phyloP scores from a whole-genome alignment of 2,888 invertebrate species.

The Sphaerophoria rueppellii region DNA sequence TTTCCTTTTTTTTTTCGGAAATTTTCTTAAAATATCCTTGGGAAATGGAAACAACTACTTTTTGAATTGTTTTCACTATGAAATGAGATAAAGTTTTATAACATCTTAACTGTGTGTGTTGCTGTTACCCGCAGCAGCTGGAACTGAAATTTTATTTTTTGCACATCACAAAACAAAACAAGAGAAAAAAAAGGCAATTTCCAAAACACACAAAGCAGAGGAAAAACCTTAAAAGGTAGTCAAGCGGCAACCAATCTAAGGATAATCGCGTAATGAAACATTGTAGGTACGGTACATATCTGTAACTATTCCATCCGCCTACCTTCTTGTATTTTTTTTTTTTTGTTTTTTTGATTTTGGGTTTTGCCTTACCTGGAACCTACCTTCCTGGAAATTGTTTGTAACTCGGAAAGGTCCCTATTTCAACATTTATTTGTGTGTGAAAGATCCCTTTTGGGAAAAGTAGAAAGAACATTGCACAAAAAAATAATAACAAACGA shows the following conservation, averaged over 20 bases:
- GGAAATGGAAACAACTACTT: slow-evolving; percentile 41
- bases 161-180: slow-evolving; percentile 42
- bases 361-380: slow-evolving; percentile 10
- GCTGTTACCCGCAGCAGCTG: slow-evolving; percentile 57
- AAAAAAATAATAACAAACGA: slow-evolving; percentile 16
- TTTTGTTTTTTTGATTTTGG: background rate
- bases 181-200: slow-evolving; percentile 55
- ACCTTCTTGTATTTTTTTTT: slow-evolving; percentile 25
- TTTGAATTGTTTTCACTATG: slow-evolving; percentile 51
- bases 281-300: slow-evolving; percentile 40
- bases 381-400: slow-evolving; percentile 17
- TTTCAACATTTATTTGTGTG: slow-evolving; percentile 55
- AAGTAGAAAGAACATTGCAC: slow-evolving; percentile 26
- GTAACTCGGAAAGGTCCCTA: background rate
- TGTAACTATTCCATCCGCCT: slow-evolving; percentile 71
- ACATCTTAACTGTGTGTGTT: slow-evolving; percentile 44
- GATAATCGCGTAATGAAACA: slow-evolving; percentile 73
- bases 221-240: slow-evolving; percentile 55
- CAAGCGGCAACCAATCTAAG: slow-evolving; percentile 70
- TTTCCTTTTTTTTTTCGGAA: background rate
- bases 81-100: slow-evolving; percentile 49
- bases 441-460: slow-evolving; percentile 60
- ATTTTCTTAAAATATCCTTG: slow-evolving; percentile 34
- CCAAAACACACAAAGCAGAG: slow-evolving; percentile 33
- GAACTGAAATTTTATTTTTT: slow-evolving; percentile 34